Evolutionary conservation across 53 echinoderm and acorn worm genomes (phyloP), one percentile per base, ranked within the genome.

Genomic region (Astropecten irregularis): DNA sequence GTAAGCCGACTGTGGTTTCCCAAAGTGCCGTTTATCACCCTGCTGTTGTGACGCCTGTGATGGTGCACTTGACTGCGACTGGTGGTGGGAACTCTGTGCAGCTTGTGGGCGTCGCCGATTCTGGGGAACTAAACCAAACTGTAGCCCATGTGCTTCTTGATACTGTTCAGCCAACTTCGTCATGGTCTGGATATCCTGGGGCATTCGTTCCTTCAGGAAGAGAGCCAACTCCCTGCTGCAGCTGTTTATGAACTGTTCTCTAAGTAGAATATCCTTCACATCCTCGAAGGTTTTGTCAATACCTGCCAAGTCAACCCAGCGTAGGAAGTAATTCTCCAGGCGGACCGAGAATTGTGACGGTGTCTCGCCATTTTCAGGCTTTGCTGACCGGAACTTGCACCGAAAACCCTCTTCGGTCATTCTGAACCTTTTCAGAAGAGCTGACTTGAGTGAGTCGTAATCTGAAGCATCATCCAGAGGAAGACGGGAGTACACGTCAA

Each of bases 391-490:
- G 18, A 84, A 71, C 30, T 71, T 84, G 29, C 25, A 13, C 0
- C 84, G 35, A 69, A 84, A 84, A 10, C 84, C 71, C 5, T 84
- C 84, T 34, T 52, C 69, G 8, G 69, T 84, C 20, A 84, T 10
- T 2, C 66, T 55, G 30, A 54, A 84, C 6, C 56, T 29, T 22
- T 69, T 73, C 34, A 70, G 46, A 2, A 82, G 53, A 49, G 83
- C 83, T 19, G 18, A 8, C 29, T 82, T 82, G 1, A 82, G 14
- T 20, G 50, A 1, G 7, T 55, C n/a, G 19, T 66, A 82, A 15
- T 82, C 35, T 2, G 18, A 47, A 16, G 67, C 82, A 20, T 69
- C 69, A 14, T 30, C 34, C 6, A 57, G 14, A 18, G 36, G 33
- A 2, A 76, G 20, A 18, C 76, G 40, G 4, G 76, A 76, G 36